Percentiles rank a stretch among this genome's conserved stretches.
These are phyloP conservation scores for Trichogramma evanescens DNA, from an alignment of 2,888 invertebrate species.

Conservation along the genomic window DNA sequence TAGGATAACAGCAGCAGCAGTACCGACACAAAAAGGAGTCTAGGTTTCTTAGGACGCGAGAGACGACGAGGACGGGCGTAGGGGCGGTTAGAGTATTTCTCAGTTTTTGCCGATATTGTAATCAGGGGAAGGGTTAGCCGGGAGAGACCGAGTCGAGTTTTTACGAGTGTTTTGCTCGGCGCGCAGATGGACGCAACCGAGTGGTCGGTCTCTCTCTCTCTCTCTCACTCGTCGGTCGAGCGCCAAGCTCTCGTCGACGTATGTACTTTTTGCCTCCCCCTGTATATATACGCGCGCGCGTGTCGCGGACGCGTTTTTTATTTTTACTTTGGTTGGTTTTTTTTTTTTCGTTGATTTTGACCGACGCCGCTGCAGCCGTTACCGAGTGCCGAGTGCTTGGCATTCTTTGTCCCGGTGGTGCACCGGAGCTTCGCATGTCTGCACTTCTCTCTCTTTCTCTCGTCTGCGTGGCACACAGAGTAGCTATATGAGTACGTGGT, in stretches of 20 bases:
- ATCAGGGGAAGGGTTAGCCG: constrained; percentile 48
- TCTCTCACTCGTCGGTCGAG: constrained; percentile 12
- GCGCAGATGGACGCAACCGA: not conserved
- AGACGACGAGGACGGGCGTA: constrained; percentile 2
- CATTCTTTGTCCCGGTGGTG: not conserved
- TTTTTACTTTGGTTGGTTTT: no score
- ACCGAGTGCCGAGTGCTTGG: no score
- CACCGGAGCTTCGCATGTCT: constrained; percentile 1
- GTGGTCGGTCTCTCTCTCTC: constrained; percentile 8
- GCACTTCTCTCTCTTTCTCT: constrained; percentile 18
- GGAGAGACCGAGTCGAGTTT: constrained; percentile 48
- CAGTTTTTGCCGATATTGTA: constrained; percentile 47
- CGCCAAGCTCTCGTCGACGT: constrained; percentile 32
- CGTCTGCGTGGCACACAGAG: not conserved
- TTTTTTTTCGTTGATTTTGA: no score
- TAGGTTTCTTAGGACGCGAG: not conserved
- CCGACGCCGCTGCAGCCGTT: no score
- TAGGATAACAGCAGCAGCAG: no score
- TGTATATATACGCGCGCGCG: not conserved
- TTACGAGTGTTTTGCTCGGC: constrained; percentile 35
- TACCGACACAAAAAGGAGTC: no score
- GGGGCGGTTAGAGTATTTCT: constrained; percentile 38
- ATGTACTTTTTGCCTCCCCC: constrained; percentile 36
- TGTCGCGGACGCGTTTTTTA: not conserved
- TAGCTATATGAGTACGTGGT: no score